phyloP scores from a whole-genome alignment of 2,888 invertebrate genomes.

The Drosophila neonasuta region DNA sequence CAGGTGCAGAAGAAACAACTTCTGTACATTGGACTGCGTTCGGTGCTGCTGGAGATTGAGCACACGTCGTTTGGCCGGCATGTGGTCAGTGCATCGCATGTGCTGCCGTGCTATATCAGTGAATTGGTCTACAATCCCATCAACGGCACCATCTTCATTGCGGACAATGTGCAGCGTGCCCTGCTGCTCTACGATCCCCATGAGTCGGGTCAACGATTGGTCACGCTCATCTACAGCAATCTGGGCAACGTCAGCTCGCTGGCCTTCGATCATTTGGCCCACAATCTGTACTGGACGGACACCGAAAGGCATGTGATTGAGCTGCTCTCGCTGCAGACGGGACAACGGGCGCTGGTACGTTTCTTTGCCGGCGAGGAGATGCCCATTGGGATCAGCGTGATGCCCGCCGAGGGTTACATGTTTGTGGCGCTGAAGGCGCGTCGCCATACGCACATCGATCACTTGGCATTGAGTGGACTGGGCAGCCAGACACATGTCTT shows the following conservation, averaged over 20 bases:
- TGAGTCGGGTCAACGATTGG: slow-evolving; percentile 5
- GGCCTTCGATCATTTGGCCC: slow-evolving; percentile 87
- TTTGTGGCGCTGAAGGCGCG: slow-evolving; percentile 84
- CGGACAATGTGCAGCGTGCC: slow-evolving; percentile 83
- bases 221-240: slow-evolving; percentile 80
- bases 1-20: slow-evolving; percentile 82
- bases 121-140: slow-evolving; percentile 87
- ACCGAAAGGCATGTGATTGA: slow-evolving; percentile 86
- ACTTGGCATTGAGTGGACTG: slow-evolving; percentile 87
- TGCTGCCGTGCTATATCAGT: slow-evolving; percentile 84
- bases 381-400: slow-evolving; percentile 87
- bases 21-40: slow-evolving; percentile 83
- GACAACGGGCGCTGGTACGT: slow-evolving; percentile 85
- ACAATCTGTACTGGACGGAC: slow-evolving; percentile 90
- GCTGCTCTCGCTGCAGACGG: slow-evolving; percentile 85
- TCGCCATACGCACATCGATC: slow-evolving; percentile 85
- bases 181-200: slow-evolving; percentile 82
- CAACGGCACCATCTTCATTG: slow-evolving; percentile 83
- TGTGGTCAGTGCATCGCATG: slow-evolving; percentile 83
- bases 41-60: slow-evolving; percentile 85
- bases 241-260: slow-evolving; percentile 84
- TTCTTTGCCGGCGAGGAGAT: slow-evolving; percentile 84
- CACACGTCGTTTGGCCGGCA: slow-evolving; percentile 88
- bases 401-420: slow-evolving; percentile 84
- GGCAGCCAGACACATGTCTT: slow-evolving; percentile 81